Base-by-base conservation (phyloP, 2,113 vertebrate species). In the human region DNA sequence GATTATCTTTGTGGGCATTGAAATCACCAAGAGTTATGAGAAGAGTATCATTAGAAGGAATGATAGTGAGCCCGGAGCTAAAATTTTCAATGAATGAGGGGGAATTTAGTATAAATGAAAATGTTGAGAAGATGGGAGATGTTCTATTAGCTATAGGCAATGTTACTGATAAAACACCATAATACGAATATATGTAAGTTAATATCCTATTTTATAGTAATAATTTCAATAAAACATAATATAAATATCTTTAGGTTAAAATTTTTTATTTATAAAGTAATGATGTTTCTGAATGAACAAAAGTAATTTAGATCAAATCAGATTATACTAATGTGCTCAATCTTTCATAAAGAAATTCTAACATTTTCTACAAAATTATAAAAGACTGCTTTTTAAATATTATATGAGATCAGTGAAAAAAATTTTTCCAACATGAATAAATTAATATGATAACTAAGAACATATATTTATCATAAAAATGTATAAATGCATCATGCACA, bases 311-410 rank as follows among this genome's bases (percentile, higher is more conserved):
- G 22, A 66, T 85, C 68, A 93, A 93, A 95, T 85, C 16, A 55
- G 32, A 43, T 22, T 78, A 6, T 83, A 27, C 23, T 55, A 64
- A 70, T 81, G 2, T 14, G 30, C 43, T 87, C 59, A 90, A 18
- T 40, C 64, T 92, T 87, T 90, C 78, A 85, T 93, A 79, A 50
- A 89, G 52, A 95, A 66, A 94, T 35, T 66, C 30, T 86, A n/a
- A 4, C 38, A 38, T 96, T 92, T 82, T 89, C 57, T 80, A 79
- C 1, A 52, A 86, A 96, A 90, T 84, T 35, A 43, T 84, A 73
- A 91, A 92, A 91, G 8, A 38, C 10, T 4, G 14, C 25, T 89
- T 93, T 83, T 61, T 82, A 27, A 85, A 61, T 59, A 48, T 40
- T 57, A 38, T 10, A 2, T 83, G 11, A 43, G 48, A 64, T 73